Conservation (phyloP, 2,113 vertebrate species). For the Cervus canadensis region DNA sequence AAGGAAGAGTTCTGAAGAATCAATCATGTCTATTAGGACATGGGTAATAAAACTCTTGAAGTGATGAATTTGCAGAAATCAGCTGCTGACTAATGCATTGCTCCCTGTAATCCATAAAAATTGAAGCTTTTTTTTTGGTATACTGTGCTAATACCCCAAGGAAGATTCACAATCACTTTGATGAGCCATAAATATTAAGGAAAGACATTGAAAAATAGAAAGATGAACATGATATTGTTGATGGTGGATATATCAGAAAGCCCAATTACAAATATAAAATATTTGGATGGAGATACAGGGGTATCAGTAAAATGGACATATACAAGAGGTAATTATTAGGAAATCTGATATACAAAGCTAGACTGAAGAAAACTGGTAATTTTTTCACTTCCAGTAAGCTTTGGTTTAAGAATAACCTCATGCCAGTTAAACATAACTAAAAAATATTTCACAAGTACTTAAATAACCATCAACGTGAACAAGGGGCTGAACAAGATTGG, state of each 20-base stretch:
- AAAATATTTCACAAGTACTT: not conserved
- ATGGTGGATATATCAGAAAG: not conserved
- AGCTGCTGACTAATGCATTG: conserved; percentile 1
- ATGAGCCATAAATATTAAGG: not conserved
- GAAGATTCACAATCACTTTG: conserved; percentile 3
- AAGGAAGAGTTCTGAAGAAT: conserved; percentile 21
- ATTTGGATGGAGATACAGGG: not conserved
- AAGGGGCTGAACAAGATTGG: not conserved
- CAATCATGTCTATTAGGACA: conserved; percentile 26
- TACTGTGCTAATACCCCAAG: not conserved
- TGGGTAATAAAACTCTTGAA: conserved; percentile 17
- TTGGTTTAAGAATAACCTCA: not conserved
- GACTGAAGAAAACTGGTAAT: not conserved
- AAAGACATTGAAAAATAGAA: not conserved
- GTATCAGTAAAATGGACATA: not conserved
- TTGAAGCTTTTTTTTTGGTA: not conserved
- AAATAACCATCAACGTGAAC: not conserved
- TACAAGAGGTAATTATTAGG: not conserved
- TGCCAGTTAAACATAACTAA: not conserved
- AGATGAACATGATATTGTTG: not conserved
- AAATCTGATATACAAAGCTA: not conserved
- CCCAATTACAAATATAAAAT: not conserved
- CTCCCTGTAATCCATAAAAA: conserved; percentile 37
- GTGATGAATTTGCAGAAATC: conserved; percentile 35
- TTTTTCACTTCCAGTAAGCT: not conserved